phyloP scores from a whole-genome alignment of 2,888 invertebrate species.

The Conus canariensis region DNA sequence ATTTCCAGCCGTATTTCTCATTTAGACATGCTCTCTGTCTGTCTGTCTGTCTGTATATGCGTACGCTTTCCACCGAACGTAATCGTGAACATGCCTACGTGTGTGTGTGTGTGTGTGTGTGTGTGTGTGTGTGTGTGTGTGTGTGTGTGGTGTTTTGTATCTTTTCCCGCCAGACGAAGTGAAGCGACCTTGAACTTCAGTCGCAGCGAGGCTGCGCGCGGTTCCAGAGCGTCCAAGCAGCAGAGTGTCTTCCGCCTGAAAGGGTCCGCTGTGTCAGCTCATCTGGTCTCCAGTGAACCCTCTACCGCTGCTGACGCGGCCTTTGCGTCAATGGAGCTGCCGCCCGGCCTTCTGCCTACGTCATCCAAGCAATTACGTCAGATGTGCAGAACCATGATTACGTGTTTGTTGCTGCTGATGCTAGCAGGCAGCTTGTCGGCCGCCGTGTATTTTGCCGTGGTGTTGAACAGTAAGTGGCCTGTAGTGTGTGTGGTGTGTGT shows the following conservation, averaged over 20 bases:
- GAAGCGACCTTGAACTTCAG: not conserved
- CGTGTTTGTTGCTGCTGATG: constrained; percentile 61
- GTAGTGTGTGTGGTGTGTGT: not conserved
- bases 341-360: constrained; percentile 44
- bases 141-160: not conserved
- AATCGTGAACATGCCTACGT: not conserved
- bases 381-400: constrained; percentile 59
- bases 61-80: no score
- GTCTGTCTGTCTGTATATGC: not conserved
- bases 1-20: no score
- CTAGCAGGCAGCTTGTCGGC: constrained; percentile 65
- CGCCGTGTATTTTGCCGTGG: constrained; percentile 69
- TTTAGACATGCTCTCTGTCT: not conserved
- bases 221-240: not conserved
- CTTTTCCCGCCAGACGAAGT: constrained; percentile 5
- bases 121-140: not conserved
- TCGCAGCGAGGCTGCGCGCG: not conserved
- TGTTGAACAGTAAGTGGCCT: constrained; percentile 63
- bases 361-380: constrained; percentile 42
- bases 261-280: not conserved
- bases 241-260: constrained; percentile 3
- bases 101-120: not conserved
- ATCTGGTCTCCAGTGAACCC: not conserved
- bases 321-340: constrained; percentile 47
- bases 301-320: not conserved